These are phyloP conservation scores for Onychomys arenicola DNA, from an alignment of 2,797 vertebrate species.

Conservation along the genomic window DNA sequence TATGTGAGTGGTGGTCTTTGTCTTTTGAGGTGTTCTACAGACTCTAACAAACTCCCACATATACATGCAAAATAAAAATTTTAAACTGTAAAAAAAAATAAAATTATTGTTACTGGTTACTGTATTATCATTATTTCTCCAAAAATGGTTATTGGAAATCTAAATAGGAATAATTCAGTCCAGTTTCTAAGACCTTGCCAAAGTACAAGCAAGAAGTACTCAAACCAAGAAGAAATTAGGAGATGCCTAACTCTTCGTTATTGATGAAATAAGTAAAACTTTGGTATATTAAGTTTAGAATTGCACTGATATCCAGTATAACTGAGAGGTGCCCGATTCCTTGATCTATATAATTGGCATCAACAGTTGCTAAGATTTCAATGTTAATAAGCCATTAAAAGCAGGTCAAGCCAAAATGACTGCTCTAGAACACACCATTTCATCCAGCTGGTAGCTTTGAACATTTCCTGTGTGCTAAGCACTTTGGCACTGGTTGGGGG, in stretches of 20 bases:
- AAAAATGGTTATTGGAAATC: neutral
- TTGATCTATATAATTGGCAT: neutral
- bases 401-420: neutral
- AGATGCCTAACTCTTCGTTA: neutral
- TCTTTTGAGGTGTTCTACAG: too few species aligned
- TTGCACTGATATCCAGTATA: neutral
- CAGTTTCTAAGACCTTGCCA: neutral
- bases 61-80: neutral
- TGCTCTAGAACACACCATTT: neutral
- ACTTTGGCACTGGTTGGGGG: neutral
- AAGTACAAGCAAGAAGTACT: neutral
- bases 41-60: neutral
- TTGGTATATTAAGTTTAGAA: neutral
- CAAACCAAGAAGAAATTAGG: neutral
- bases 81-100: neutral
- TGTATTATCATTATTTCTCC: neutral
- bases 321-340: neutral
- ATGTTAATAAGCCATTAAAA: neutral
- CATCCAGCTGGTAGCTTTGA: neutral
- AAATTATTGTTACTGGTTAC: neutral
- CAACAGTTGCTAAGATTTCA: neutral
- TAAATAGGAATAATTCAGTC: slow-evolving; percentile 17
- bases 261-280: neutral
- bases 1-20: too few species aligned
- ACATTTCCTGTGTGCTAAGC: neutral